Conservation (phyloP, 2,888 invertebrate species). For the Drosophila cognata region DNA sequence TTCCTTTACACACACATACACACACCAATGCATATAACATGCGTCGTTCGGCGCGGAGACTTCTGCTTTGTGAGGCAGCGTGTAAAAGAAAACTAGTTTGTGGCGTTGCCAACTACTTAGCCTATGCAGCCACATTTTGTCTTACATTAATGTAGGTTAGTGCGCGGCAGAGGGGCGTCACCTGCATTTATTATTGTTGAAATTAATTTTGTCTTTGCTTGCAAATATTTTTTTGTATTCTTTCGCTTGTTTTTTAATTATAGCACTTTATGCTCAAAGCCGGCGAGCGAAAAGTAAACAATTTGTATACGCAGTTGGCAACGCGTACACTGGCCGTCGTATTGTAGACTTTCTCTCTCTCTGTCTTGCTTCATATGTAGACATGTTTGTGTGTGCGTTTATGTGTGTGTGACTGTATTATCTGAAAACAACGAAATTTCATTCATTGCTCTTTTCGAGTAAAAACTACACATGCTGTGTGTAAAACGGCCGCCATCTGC, state of each 20-base stretch:
- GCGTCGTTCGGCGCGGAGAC: conserved; percentile 51
- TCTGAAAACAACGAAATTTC: conserved; percentile 78
- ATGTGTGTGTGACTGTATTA: conserved; percentile 42
- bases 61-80: conserved; percentile 42
- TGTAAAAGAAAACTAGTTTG: conserved; percentile 61
- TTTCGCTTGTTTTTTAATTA: conserved; percentile 35
- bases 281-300: conserved; percentile 70
- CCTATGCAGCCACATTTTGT: conserved; percentile 45
- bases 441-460: conserved; percentile 79
- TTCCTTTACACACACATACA: conserved; percentile 56
- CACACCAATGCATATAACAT: conserved; percentile 37
- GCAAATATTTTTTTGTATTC: conserved; percentile 25
- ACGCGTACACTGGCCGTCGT: conserved; percentile 41
- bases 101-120: conserved; percentile 59
- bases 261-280: conserved; percentile 28
- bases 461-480: conserved; percentile 66
- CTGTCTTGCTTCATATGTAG: conserved; percentile 58
- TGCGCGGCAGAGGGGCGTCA: conserved; percentile 36
- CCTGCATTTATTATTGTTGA: conserved; percentile 15
- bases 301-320: conserved; percentile 57
- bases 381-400: conserved; percentile 22
- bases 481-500: conserved; percentile 59
- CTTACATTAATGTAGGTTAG: conserved; percentile 71
- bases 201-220: conserved; percentile 24
- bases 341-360: conserved; percentile 73